Evolutionary conservation across 2,888 invertebrate genomes (phyloP).

Genomic region (Aethes cnicana): DNA sequence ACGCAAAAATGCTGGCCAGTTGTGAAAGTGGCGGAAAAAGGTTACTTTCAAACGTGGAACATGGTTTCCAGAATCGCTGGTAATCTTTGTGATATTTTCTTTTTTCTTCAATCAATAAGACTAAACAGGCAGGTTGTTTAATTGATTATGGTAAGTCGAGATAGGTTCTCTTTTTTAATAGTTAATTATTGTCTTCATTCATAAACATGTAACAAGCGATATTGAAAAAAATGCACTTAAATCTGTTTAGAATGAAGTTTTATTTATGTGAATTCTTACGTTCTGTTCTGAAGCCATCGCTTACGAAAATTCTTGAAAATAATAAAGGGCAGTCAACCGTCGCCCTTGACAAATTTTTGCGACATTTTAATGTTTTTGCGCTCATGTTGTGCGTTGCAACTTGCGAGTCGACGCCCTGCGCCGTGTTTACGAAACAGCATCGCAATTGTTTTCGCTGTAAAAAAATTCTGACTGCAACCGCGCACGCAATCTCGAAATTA

Average conservation of each 20-base stretch:
- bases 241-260: too few species aligned
- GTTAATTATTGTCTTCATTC: too few species aligned
- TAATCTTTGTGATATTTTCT: not conserved
- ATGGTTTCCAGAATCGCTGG: not conserved
- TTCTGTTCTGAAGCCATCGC: too few species aligned
- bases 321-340: not conserved
- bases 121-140: too few species aligned
- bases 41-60: conserved; percentile 11
- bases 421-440: conserved; percentile 13
- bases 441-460: conserved; percentile 28
- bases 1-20: conserved; percentile 35
- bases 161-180: too few species aligned
- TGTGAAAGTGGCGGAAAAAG: conserved; percentile 31
- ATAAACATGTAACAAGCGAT: too few species aligned
- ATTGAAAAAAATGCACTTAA: too few species aligned
- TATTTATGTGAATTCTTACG: too few species aligned
- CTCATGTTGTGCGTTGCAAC: too few species aligned
- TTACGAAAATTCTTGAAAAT: not conserved
- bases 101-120: too few species aligned
- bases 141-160: too few species aligned
- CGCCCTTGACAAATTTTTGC: not conserved
- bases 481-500: conserved; percentile 22
- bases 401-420: conserved; percentile 2
- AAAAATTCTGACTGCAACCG: conserved; percentile 18
- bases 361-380: too few species aligned